Percentiles rank a stretch among this genome's conserved stretches.
Conservation (phyloP, 2,797 vertebrate species). For the Hybognathus amarus region DNA sequence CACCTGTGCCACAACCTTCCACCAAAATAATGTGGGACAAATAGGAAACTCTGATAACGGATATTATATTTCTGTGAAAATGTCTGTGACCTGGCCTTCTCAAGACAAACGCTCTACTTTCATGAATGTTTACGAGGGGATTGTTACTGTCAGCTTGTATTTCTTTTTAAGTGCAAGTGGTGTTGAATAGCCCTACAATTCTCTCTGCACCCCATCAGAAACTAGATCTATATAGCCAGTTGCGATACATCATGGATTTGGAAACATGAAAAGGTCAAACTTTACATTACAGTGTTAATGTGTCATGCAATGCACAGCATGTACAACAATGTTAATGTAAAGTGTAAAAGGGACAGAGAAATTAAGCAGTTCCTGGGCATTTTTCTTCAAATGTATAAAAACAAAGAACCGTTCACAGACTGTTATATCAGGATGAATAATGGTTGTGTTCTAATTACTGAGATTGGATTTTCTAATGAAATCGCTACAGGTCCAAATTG, state of each 20-base stretch:
- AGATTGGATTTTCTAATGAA: constrained; percentile 33
- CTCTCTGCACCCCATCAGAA: constrained; percentile 35
- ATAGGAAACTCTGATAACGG: constrained; percentile 51
- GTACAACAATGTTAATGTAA: background rate
- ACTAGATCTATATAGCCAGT: constrained; percentile 36
- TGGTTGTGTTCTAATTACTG: constrained; percentile 24
- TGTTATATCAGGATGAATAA: constrained; percentile 39
- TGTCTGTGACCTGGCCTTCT: constrained; percentile 32
- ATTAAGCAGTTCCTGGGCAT: background rate
- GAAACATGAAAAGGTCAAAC: constrained; percentile 46
- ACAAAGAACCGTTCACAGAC: background rate
- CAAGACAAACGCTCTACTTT: constrained; percentile 32
- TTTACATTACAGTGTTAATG: constrained; percentile 8
- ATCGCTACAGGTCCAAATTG: constrained; percentile 14
- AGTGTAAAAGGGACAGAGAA: background rate
- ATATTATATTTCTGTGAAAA: constrained; percentile 58
- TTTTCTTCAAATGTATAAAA: background rate
- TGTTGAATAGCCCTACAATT: constrained; percentile 25
- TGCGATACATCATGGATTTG: constrained; percentile 53
- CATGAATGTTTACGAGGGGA: constrained; percentile 28
- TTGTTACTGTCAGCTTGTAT: constrained; percentile 44
- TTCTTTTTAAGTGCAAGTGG: constrained; percentile 25
- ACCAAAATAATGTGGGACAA: constrained; percentile 53
- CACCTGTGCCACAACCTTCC: constrained; percentile 62
- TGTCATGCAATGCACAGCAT: background rate